These are phyloP conservation scores for Phaethornis superciliosus DNA, from an alignment of 2,113 vertebrate species.

Conservation along the genomic window DNA sequence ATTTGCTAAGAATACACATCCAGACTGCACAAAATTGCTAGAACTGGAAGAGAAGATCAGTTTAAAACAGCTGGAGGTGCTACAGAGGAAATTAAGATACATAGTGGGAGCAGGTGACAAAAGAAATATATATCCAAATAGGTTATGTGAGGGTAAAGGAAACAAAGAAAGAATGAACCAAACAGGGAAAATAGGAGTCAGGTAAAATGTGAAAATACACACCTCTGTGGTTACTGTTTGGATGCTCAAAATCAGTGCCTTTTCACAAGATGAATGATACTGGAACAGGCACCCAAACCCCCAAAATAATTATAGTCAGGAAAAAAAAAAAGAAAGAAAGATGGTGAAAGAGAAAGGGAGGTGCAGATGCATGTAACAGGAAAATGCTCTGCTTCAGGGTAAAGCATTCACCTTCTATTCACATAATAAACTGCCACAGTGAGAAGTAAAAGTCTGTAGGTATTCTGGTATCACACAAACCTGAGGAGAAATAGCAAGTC, in stretches of 20 bases:
- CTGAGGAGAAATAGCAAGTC: conserved; percentile 91
- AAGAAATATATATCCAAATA: neutral
- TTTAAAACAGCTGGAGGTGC: neutral
- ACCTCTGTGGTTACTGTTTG: neutral
- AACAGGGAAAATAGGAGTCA: neutral
- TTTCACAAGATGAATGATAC: neutral
- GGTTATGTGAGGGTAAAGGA: neutral
- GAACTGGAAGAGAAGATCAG: neutral
- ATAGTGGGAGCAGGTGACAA: neutral
- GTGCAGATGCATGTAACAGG: neutral
- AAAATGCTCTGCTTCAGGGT: too few relatives aligned
- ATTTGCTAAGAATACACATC: neutral
- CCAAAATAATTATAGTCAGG: neutral
- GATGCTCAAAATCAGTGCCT: neutral
- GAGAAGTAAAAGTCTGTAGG: neutral
- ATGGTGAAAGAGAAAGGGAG: neutral
- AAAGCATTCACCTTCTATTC: neutral
- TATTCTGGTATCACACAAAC: conserved; percentile 65
- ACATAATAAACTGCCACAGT: neutral
- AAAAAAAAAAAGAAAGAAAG: neutral
- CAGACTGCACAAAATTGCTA: neutral
- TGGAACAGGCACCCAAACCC: neutral
- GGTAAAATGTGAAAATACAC: neutral
- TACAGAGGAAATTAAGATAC: neutral
- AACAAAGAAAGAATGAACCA: neutral